Conservation (phyloP, 53 echinoderm and acorn worm genomes). For the Mesocentrotus franciscanus region DNA sequence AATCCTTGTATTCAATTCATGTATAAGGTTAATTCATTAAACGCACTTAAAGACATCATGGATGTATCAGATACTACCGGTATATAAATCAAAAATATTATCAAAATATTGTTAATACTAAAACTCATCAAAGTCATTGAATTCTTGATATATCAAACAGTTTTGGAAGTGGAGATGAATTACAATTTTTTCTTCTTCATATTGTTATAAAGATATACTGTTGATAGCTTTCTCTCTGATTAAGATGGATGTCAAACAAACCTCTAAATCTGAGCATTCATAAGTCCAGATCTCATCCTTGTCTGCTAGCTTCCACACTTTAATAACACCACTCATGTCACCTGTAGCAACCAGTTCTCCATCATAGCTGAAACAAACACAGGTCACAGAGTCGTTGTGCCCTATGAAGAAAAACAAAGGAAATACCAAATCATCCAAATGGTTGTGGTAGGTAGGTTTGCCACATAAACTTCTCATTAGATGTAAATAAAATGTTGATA, state of each 20-base stretch:
- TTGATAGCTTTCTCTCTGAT: background rate
- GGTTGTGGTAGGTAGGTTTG: background rate
- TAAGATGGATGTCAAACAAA: conserved; percentile 36
- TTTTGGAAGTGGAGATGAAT: background rate
- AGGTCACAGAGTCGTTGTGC: conserved; percentile 96
- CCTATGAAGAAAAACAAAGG: conserved; percentile 58
- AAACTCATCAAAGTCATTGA: no score
- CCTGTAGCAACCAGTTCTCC: conserved; percentile 89
- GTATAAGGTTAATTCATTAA: no score
- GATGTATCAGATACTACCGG: no score
- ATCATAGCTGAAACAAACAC: conserved; percentile 92
- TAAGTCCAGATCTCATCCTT: conserved; percentile 94
- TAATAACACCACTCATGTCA: conserved; percentile 96
- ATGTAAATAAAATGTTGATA: background rate
- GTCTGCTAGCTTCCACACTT: conserved; percentile 92
- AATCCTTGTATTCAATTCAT: no score
- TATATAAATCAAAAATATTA: no score
- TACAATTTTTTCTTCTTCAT: background rate
- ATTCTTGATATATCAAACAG: no score
- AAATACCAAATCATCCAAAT: background rate
- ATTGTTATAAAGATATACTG: background rate
- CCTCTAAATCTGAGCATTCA: conserved; percentile 97
- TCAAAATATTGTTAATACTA: no score
- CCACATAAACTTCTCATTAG: background rate
- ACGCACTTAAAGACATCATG: no score